Evolutionary conservation across 1,140 invertebrate species (phyloP), one percentile per base, ranked within the genome.

Genomic region (Berghia stephanieae): DNA sequence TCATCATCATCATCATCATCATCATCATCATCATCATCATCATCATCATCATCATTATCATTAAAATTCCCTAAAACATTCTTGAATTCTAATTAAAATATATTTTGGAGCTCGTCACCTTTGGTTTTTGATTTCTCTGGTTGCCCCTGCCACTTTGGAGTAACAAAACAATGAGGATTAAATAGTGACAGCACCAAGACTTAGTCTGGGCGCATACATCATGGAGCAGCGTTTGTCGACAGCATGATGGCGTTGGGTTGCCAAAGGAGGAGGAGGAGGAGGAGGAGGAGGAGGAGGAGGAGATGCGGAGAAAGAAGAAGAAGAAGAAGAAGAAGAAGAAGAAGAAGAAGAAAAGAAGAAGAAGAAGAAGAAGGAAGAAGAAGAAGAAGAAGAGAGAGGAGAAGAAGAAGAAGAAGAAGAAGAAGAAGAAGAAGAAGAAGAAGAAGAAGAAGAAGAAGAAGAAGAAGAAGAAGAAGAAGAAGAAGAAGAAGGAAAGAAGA

Each of bases 11-110:
- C 68, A 70, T 70, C 68, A 70, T 70, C 68, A 70, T 70, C 68
- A 70, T 70, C 68, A 70, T 70, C 68, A 70, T 70, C 68, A 70
- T 70, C 68, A 70, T 70, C 68, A 70, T 70, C 68, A 70, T 70
- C 68, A 70, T 70, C 68, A 70, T 2, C 68, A 70, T 70, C 68
- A 70, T 70, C 68, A 70, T 70, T 24, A 52, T 52, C 49, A 52
- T 52, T 24, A 1, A 18, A 1, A 52, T 52, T 1, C n/a, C n/a
- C n/a, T n/a, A n/a, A n/a, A n/a, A n/a, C n/a, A n/a, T n/a, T n/a
- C n/a, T n/a, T n/a, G n/a, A n/a, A n/a, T n/a, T n/a, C n/a, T n/a
- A n/a, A n/a, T n/a, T n/a, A n/a, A n/a, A n/a, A n/a, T n/a, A n/a
- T n/a, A n/a, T n/a, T n/a, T n/a, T n/a, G n/a, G n/a, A n/a, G n/a